Evolutionary conservation across 1,140 invertebrate species (phyloP), one percentile per base, ranked within the genome.

Genomic region (Calephelis virginiensis): DNA sequence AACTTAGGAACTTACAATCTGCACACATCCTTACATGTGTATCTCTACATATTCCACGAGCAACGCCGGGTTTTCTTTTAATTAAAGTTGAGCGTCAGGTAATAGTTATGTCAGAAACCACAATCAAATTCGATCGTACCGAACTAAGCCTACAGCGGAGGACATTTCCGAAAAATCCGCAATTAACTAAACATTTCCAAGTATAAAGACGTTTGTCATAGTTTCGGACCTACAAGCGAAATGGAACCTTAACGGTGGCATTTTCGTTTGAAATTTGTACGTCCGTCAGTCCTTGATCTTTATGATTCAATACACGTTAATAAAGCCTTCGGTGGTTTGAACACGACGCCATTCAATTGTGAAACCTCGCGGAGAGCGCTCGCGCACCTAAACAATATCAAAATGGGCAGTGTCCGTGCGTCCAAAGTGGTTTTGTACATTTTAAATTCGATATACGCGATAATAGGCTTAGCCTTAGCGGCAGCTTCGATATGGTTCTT

Each of bases 401-500:
- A 72, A 61, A 78, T 77, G 75, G 72, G 65, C 47, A 74, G 61
- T 40, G 67, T 66, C n/a, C 59, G 68, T 40, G 69, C 70, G 1
- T 75, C 74, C 7, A 74, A 75, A 69, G 67, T 72, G 28, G 61
- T 73, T 17, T 63, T 84, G 8, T 75, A 85, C 77, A 72, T 85
- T 65, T 67, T 87, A n/a, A 90, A 86, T 61, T 64, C 77, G 1
- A 64, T 89, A n/a, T 74, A 80, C 68, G 70, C 76, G 13, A 61
- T 90, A 9, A 68, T 90, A 9, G 77, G 81, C 1, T 64, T 90
- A 12, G 82, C 74, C 0, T 69, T 88, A 46, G 76, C 80, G 1
- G 73, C 78, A 3, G 76, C 78, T 0, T 77, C 85, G 0, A 82
- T 89, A 61, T 89, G 85, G 83, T 86, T 86, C 77, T 90, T 85